Conservation (phyloP, 2,113 vertebrate genomes). For the Panthera uncia region DNA sequence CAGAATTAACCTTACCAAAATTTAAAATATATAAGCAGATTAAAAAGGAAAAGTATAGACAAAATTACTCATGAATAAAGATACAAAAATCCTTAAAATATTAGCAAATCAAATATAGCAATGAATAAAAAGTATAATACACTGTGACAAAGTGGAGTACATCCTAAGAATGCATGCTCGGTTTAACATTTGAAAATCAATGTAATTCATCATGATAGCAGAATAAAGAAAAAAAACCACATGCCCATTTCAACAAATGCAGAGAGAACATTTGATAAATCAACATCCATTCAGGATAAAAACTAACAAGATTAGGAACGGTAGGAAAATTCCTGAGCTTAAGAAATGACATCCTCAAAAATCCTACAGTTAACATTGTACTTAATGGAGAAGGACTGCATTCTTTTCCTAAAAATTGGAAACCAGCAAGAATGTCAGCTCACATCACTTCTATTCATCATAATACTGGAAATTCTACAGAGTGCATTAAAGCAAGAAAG, state of each 20-base stretch:
- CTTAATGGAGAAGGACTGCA: background rate
- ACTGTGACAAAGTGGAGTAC: background rate
- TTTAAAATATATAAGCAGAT: background rate
- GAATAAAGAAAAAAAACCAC: background rate
- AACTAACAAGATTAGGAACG: background rate
- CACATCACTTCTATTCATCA: background rate
- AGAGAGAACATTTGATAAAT: background rate
- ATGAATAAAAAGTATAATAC: background rate
- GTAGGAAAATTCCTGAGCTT: background rate
- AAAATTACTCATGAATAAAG: background rate
- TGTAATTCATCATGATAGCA: background rate
- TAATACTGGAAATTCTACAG: background rate
- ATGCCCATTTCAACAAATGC: background rate
- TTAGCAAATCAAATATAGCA: background rate
- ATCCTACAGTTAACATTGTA: background rate
- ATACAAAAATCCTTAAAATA: background rate
- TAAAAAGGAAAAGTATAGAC: background rate
- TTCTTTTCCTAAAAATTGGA: background rate
- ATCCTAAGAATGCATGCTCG: background rate
- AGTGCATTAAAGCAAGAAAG: background rate
- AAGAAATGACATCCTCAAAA: background rate
- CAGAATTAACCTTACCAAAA: background rate
- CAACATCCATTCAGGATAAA: background rate
- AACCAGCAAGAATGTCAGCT: background rate
- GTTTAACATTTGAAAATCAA: background rate